A percentile compares a stretch with the other conserved stretches of the same genome.
Conservation (phyloP, 1,140 invertebrate genomes). For the Nephila pilipes region DNA sequence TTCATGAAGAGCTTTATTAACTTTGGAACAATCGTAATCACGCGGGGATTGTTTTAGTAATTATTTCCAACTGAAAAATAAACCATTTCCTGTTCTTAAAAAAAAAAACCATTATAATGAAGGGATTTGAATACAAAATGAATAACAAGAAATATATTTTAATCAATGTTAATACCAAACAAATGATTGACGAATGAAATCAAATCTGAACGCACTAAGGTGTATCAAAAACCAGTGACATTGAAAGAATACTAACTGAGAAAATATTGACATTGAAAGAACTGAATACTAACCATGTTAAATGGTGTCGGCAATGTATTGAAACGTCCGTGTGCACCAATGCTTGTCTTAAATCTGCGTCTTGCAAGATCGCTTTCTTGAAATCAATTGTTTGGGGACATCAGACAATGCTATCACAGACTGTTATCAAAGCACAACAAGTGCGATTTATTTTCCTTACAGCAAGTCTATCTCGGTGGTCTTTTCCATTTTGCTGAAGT, state of each 20-base stretch:
- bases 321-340: not conserved
- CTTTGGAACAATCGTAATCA: no score
- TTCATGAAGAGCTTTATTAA: no score
- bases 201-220: not conserved
- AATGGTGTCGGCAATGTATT: not conserved
- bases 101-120: no score
- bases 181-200: not conserved
- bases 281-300: not conserved
- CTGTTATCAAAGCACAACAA: conserved; percentile 10
- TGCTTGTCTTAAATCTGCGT: conserved; percentile 25
- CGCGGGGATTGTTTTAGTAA: no score
- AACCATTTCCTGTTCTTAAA: no score
- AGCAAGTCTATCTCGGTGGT: conserved; percentile 38
- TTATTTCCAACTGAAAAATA: no score
- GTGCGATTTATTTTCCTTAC: conserved; percentile 17
- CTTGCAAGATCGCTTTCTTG: conserved; percentile 66
- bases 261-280: conserved; percentile 15
- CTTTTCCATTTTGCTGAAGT: not conserved
- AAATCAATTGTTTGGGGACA: conserved; percentile 61
- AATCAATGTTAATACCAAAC: no score
- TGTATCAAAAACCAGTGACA: conserved; percentile 1
- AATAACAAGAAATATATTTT: no score
- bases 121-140: no score
- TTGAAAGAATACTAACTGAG: not conserved
- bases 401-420: conserved; percentile 51